A percentile compares a stretch with the other conserved stretches of the same genome.
These are phyloP conservation scores for Eulemur macaco DNA, from an alignment of 2,113 vertebrate genomes.

Conservation along the genomic window DNA sequence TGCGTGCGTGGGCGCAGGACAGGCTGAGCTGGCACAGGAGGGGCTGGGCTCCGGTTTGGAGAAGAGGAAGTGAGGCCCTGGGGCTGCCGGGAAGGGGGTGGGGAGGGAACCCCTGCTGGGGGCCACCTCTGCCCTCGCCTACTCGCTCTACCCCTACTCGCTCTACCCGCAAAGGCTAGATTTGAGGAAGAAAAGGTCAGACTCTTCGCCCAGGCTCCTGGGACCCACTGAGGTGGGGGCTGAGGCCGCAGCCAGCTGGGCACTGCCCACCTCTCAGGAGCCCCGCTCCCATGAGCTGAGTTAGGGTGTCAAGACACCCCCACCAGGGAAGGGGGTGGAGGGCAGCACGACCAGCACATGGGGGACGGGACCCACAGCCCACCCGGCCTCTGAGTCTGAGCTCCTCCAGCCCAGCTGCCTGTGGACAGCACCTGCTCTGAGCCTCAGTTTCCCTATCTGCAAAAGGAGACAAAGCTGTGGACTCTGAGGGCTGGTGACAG, in stretches of 20 bases:
- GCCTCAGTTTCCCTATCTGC: not conserved
- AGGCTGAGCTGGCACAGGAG: not conserved
- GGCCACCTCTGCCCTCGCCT: not conserved
- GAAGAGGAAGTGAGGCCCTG: conserved; percentile 9
- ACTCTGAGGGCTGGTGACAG: not conserved
- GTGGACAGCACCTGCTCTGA: no score
- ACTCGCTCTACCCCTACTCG: not conserved
- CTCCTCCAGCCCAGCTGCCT: not conserved
- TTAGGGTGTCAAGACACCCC: no score
- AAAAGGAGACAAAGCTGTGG: not conserved
- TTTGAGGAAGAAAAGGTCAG: not conserved
- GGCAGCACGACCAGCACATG: fast-evolving
- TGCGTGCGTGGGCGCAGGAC: no score
- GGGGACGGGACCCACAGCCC: not conserved
- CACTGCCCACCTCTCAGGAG: not conserved
- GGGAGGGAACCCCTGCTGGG: not conserved
- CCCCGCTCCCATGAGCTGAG: no score
- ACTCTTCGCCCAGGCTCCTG: no score
- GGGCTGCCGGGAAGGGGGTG: not conserved
- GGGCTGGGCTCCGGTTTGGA: fast-evolving
- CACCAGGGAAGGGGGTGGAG: not conserved
- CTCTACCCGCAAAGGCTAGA: not conserved
- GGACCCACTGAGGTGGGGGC: not conserved
- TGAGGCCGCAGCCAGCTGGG: not conserved
- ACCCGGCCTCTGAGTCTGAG: not conserved